Conservation (phyloP, 1,140 invertebrate genomes). For the Laupala kohalensis region DNA sequence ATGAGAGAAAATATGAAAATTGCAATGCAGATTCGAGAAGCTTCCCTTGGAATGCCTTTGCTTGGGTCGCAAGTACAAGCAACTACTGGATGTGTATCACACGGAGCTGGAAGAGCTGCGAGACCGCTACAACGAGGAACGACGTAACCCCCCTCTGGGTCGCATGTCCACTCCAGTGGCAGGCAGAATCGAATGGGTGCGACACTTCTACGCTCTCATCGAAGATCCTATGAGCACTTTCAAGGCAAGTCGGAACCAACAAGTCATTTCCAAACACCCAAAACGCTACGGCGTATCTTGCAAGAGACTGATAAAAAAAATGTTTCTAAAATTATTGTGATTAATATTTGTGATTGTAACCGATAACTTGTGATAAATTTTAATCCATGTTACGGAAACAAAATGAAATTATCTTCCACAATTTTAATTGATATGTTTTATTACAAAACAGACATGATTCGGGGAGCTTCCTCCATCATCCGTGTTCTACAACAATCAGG, state of each 20-base stretch:
- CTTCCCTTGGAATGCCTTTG: conserved; percentile 49
- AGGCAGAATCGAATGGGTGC: conserved; percentile 55
- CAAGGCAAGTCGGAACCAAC: conserved; percentile 28
- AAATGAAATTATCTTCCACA: no score
- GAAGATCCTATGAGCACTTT: conserved; percentile 49
- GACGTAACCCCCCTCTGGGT: conserved; percentile 46
- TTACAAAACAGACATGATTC: no score
- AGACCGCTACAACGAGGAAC: conserved; percentile 55
- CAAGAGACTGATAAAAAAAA: not conserved
- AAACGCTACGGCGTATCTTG: not conserved
- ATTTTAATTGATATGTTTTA: no score
- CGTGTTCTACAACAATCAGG: not conserved
- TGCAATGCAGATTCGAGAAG: conserved; percentile 45
- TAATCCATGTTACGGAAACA: not conserved
- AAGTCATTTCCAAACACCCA: not conserved
- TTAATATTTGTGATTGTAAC: not conserved
- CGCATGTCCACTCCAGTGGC: conserved; percentile 50
- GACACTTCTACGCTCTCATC: conserved; percentile 48
- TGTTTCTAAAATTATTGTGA: not conserved
- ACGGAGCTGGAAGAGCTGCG: conserved; percentile 48
- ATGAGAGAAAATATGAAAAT: no score
- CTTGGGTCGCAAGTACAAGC: conserved; percentile 53
- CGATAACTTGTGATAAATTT: not conserved
- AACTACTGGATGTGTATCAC: conserved; percentile 46
- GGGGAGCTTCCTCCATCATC: no score